phyloP scores from a whole-genome alignment of 2,113 vertebrate species.

The Chionomys nivalis region DNA sequence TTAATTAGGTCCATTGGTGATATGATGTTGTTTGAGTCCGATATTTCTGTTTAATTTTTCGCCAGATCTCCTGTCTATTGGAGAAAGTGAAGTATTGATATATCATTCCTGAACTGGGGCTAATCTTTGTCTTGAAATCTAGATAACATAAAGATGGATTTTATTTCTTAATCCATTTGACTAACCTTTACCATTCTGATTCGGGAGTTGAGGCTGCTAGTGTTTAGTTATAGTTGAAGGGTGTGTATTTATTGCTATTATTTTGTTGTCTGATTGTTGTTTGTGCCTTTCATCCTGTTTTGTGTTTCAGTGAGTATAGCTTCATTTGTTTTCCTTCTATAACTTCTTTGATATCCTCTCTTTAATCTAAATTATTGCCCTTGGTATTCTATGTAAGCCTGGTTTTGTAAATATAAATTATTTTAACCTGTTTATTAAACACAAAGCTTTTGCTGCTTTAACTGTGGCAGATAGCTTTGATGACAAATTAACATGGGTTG shows the following conservation, averaged over 20 bases:
- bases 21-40: not conserved
- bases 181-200: not conserved
- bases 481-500: not conserved
- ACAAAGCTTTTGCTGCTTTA: not conserved
- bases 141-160: not conserved
- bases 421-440: not conserved
- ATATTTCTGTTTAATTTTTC: not conserved
- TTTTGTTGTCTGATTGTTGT: not conserved
- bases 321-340: not conserved
- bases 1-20: not conserved
- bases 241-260: not conserved
- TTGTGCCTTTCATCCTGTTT: not conserved
- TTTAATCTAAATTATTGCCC: not conserved
- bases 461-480: not conserved
- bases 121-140: not conserved
- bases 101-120: not conserved
- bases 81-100: not conserved
- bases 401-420: too few species aligned
- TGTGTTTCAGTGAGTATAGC: not conserved
- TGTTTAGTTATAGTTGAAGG: not conserved
- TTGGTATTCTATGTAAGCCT: not conserved
- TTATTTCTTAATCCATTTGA: not conserved
- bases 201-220: not conserved
- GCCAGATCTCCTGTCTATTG: not conserved
- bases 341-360: not conserved